phyloP scores from a whole-genome alignment of 2,888 invertebrate genomes.

The Lithosia quadra region DNA sequence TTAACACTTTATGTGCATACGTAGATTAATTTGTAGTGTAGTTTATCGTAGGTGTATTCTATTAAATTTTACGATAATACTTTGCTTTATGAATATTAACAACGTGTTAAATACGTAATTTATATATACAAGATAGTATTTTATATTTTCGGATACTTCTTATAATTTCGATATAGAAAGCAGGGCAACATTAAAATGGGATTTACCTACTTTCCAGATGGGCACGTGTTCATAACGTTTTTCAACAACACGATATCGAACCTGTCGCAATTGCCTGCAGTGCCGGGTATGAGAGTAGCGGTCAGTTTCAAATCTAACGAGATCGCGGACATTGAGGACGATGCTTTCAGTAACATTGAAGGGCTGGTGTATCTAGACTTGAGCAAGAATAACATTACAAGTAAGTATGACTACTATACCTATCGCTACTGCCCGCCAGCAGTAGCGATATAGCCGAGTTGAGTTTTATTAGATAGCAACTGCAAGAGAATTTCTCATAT shows the following conservation, averaged over 20 bases:
- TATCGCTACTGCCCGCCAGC: not conserved
- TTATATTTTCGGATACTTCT: conserved; percentile 11
- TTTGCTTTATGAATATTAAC: conserved; percentile 45
- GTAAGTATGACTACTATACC: conserved; percentile 63
- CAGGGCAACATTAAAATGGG: conserved; percentile 12
- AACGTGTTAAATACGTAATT: conserved; percentile 37
- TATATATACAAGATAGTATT: conserved; percentile 20
- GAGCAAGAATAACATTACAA: conserved; percentile 85
- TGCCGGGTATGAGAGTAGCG: conserved; percentile 78
- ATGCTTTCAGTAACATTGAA: conserved; percentile 82
- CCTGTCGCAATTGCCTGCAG: conserved; percentile 76
- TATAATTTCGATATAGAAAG: conserved; percentile 20
- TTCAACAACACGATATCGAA: conserved; percentile 85
- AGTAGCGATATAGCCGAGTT: not conserved
- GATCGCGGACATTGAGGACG: conserved; percentile 81
- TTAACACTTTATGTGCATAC: not conserved
- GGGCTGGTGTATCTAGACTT: conserved; percentile 85
- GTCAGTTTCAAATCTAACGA: conserved; percentile 84
- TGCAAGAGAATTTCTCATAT: no score
- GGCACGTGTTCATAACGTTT: conserved; percentile 84
- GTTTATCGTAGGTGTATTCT: conserved; percentile 27
- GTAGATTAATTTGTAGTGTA: conserved; percentile 10
- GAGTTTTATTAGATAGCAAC: not conserved
- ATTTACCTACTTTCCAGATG: conserved; percentile 65
- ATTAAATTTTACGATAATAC: conserved; percentile 42